Percentiles rank a stretch among this genome's conserved stretches.
phyloP scores from a whole-genome alignment of 2,113 vertebrate species.

The Peromyscus leucopus region DNA sequence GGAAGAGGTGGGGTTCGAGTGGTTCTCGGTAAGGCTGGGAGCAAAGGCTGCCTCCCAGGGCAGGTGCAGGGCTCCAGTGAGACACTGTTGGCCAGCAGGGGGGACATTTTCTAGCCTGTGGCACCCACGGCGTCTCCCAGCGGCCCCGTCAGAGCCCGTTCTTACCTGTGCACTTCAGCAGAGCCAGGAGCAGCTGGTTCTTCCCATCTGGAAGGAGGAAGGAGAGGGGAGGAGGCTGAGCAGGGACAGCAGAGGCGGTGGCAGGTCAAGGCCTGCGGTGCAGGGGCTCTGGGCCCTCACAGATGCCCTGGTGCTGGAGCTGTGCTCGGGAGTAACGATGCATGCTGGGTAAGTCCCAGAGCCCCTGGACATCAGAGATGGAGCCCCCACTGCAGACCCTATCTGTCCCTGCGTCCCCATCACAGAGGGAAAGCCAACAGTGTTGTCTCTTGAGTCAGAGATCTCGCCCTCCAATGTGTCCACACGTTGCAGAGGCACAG shows the following conservation, averaged over 20 bases:
- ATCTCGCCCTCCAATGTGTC: not conserved
- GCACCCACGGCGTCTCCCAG: not conserved
- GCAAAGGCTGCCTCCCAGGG: rapidly evolving
- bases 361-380: rapidly evolving
- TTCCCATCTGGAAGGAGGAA: constrained; percentile 93
- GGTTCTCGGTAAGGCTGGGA: not conserved
- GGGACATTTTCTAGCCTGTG: rapidly evolving
- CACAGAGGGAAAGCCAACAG: not conserved
- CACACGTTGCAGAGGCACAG: rapidly evolving
- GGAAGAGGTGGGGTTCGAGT: not conserved
- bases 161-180: constrained; percentile 98
- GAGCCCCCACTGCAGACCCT: not conserved
- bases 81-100: rapidly evolving
- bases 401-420: rapidly evolving
- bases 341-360: not conserved
- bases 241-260: rapidly evolving
- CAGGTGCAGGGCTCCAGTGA: rapidly evolving
- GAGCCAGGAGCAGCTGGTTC: constrained; percentile 97
- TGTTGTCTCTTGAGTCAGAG: not conserved
- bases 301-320: rapidly evolving
- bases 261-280: too few relatives aligned
- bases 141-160: not conserved
- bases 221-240: not conserved
- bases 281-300: rapidly evolving
- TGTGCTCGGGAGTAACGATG: not conserved